These are phyloP conservation scores for Corythornis vintsioides DNA, from an alignment of 2,113 vertebrate species.

Conservation along the genomic window DNA sequence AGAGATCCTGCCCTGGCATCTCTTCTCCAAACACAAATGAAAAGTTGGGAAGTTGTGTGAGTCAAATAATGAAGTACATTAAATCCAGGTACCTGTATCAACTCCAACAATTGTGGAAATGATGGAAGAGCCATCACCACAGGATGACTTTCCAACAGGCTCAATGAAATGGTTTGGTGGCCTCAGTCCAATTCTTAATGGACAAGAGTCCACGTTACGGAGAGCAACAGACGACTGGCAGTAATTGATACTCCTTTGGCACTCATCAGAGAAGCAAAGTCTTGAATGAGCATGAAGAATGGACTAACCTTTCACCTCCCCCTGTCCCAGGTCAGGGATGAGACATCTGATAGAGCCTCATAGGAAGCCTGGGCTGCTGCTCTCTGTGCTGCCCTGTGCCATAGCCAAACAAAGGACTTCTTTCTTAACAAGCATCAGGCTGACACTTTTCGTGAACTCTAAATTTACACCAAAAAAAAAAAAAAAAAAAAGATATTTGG, in stretches of 20 bases:
- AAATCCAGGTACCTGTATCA: slow-evolving; percentile 27
- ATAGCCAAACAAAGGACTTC: slow-evolving; percentile 34
- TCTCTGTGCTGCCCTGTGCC: background rate
- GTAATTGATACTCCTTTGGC: slow-evolving; percentile 57
- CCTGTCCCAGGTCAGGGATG: slow-evolving; percentile 57
- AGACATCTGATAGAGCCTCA: slow-evolving; percentile 44
- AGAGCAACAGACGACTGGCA: slow-evolving; percentile 45
- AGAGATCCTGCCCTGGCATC: slow-evolving; percentile 10
- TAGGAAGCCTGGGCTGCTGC: slow-evolving; percentile 34
- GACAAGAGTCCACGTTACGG: slow-evolving; percentile 39
- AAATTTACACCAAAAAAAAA: slow-evolving; percentile 2
- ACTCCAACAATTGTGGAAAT: slow-evolving; percentile 42
- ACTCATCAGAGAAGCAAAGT: slow-evolving; percentile 32
- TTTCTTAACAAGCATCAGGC: background rate
- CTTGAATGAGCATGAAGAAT: slow-evolving; percentile 65
- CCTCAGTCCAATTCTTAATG: slow-evolving; percentile 51
- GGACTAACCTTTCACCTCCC: slow-evolving; percentile 63
- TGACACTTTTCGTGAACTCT: slow-evolving; percentile 43
- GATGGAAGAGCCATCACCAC: background rate
- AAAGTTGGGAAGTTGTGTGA: slow-evolving; percentile 19
- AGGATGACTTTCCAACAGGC: slow-evolving; percentile 44
- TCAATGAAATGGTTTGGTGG: slow-evolving; percentile 46
- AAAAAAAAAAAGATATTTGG: background rate
- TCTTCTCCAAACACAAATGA: slow-evolving; percentile 39
- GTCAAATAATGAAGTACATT: slow-evolving; percentile 37